Base-by-base conservation (phyloP, 1,140 invertebrate genomes). In the Drosophila ohnishii region DNA sequence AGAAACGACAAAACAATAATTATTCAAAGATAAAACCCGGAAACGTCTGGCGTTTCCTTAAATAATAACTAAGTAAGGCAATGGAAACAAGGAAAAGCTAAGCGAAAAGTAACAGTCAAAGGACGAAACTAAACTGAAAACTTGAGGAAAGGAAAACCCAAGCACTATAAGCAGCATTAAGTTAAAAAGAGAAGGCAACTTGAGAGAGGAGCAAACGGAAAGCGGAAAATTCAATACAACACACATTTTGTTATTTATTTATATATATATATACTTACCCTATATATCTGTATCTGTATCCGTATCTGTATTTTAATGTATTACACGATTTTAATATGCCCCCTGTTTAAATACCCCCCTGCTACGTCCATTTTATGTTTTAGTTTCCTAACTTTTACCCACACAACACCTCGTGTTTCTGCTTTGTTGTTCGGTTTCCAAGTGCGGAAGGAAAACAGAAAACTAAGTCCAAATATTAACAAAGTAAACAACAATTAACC, bases 211-310 rank as follows among this genome's bases (percentile, higher is more conserved):
- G 25, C 5, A 28, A 28, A 28, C 25, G 25, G 30, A 19, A 25
- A 34, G n/a, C 10, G 16, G 11, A 40, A 39, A 74, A 42, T 51
- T 32, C 40, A 69, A 64, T 16, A 64, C n/a, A 56, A 73, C 37
- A 56, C 37, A 56, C 37, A 75, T 57, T 75, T 75, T 75, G 60
- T 75, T 75, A 75, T 75, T 75, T 75, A 75, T 75, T 75, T 75
- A 58, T 75, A 70, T 66, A 35, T 34, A 34, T 35, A 70, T 53
- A 56, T 63, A 71, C 67, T 66, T 67, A 69, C 37, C 62, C 57
- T 61, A 42, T 64, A 74, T 73, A 56, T 74, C 53, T 73, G 57
- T 60, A 70, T 55, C 66, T 14, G 50, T 67, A 55, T 69, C 50
- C 10, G 13, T 55, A 55, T 55, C 51, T 55, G 67, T 71, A 71